Conservation (phyloP, 2,888 invertebrate genomes). For the Clepsis dumicolana region DNA sequence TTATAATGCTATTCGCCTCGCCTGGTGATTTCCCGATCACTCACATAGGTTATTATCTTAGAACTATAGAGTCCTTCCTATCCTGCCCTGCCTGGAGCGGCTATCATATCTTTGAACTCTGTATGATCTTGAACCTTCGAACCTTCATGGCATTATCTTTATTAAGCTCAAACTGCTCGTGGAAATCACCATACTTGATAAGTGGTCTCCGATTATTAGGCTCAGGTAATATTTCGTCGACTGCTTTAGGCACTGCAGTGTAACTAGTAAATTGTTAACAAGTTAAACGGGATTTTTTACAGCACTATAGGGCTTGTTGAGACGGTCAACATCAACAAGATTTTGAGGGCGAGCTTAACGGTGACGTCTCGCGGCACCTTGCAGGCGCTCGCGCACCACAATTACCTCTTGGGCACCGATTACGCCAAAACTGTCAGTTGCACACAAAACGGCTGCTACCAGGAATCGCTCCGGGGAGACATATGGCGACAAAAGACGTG, state of each 20-base stretch:
- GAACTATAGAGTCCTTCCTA: too few species aligned
- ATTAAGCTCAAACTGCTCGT: not conserved
- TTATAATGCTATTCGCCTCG: too few species aligned
- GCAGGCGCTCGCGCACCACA: constrained; percentile 41
- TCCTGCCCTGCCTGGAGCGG: too few species aligned
- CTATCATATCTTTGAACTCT: too few species aligned
- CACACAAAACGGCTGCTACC: constrained; percentile 55
- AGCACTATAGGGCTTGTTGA: not conserved
- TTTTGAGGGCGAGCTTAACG: not conserved
- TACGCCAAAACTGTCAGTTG: constrained; percentile 57
- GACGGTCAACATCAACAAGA: constrained; percentile 12
- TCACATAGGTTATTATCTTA: too few species aligned
- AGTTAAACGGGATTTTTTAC: not conserved
- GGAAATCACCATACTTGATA: not conserved
- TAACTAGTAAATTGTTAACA: not conserved
- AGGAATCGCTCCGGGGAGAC: constrained; percentile 28
- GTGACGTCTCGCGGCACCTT: constrained; percentile 14
- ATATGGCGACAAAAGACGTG: constrained; percentile 43
- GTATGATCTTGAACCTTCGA: too few species aligned
- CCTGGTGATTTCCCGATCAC: too few species aligned
- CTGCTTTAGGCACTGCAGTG: not conserved
- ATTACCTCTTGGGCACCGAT: constrained; percentile 51
- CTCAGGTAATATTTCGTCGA: not conserved
- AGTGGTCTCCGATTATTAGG: not conserved
- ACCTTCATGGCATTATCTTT: not conserved